These are phyloP conservation scores for Caenorhabditis inopinata DNA, from an alignment of 1,140 invertebrate species.

Conservation along the genomic window DNA sequence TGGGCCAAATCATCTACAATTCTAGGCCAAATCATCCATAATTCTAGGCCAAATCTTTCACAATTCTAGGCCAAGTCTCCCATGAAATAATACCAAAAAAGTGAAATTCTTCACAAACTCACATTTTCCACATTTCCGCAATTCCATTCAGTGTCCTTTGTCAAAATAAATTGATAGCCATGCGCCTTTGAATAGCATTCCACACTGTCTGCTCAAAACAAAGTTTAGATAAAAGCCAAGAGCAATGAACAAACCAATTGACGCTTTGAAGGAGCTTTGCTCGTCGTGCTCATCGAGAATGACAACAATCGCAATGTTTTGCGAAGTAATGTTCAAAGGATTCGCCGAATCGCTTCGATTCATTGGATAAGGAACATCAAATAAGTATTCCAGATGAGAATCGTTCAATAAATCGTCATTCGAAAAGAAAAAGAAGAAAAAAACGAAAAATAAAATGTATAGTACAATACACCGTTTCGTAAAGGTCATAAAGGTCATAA, in stretches of 20 bases:
- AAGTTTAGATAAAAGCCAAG: background rate
- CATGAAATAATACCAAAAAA: background rate
- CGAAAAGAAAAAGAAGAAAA: too few relatives aligned
- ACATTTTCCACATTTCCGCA: background rate
- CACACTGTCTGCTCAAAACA: background rate
- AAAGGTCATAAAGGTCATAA: too few relatives aligned
- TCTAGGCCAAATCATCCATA: too few relatives aligned
- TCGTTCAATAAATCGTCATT: too few relatives aligned
- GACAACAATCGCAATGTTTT: background rate
- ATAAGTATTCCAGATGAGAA: background rate
- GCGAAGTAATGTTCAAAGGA: background rate
- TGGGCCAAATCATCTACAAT: too few relatives aligned
- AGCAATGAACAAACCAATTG: background rate
- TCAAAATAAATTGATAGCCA: slow-evolving; percentile 8
- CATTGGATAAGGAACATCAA: background rate
- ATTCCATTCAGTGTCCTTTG: background rate
- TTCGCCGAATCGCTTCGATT: background rate
- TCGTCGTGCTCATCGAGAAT: too few relatives aligned
- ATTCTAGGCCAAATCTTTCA: too few relatives aligned
- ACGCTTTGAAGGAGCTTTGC: background rate
- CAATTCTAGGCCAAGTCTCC: too few relatives aligned
- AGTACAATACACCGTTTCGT: too few relatives aligned
- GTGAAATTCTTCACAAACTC: background rate
- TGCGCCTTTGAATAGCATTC: slow-evolving; percentile 20
- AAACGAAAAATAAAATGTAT: too few relatives aligned